These are phyloP conservation scores for Drosophila planitibia DNA, from an alignment of 2,888 invertebrate species.

Conservation along the genomic window DNA sequence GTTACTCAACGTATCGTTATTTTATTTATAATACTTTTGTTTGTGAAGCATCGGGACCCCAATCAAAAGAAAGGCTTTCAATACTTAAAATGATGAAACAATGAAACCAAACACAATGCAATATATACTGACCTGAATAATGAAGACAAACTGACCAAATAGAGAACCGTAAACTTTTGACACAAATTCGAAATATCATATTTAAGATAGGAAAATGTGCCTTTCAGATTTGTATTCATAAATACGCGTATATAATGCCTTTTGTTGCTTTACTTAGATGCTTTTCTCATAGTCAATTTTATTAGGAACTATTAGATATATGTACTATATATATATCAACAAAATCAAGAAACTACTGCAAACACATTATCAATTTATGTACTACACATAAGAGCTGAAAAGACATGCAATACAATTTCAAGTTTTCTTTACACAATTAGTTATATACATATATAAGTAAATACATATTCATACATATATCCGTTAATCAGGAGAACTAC, in stretches of 20 bases:
- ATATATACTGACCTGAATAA: constrained; percentile 51
- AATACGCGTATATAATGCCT: constrained; percentile 18
- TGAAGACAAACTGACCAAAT: constrained; percentile 58
- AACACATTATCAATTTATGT: constrained; percentile 49
- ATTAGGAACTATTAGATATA: constrained; percentile 44
- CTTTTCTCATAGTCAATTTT: constrained; percentile 49
- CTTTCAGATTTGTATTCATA: constrained; percentile 53
- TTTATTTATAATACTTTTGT: constrained; percentile 21
- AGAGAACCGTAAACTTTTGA: constrained; percentile 37
- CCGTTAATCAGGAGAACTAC: constrained; percentile 28
- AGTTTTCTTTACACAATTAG: constrained; percentile 60
- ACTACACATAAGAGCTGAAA: constrained; percentile 54
- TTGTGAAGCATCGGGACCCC: constrained; percentile 26
- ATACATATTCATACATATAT: constrained; percentile 26
- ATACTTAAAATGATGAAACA: constrained; percentile 3
- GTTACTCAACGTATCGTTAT: constrained; percentile 24
- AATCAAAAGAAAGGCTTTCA: constrained; percentile 28
- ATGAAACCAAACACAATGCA: constrained; percentile 47
- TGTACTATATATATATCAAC: constrained; percentile 27
- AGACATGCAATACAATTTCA: constrained; percentile 66
- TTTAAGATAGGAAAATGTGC: constrained; percentile 46
- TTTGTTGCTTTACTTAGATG: constrained; percentile 45
- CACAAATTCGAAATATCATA: constrained; percentile 49
- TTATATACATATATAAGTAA: constrained; percentile 33
- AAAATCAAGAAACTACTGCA: constrained; percentile 33